Evolutionary conservation across 2,113 vertebrate genomes (phyloP).

Genomic region (Gulo gulo): DNA sequence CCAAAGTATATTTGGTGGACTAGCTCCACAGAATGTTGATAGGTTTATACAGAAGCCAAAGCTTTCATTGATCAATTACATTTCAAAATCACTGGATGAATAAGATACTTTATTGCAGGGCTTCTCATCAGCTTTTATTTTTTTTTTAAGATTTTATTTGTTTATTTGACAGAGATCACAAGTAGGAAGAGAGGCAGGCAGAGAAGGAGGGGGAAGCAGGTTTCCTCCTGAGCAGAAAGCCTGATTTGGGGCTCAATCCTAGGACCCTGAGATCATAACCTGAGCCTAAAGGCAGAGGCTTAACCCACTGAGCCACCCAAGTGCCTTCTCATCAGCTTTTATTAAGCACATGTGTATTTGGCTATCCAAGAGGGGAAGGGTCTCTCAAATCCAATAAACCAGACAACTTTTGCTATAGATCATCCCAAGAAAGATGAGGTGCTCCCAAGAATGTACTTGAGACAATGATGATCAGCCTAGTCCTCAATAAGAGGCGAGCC

Average conservation of each 20-base stretch:
- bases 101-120: background rate
- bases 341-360: background rate
- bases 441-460: background rate
- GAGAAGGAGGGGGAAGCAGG: too few relatives aligned
- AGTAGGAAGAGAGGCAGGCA: too few relatives aligned
- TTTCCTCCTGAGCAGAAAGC: too few relatives aligned
- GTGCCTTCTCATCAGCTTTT: background rate
- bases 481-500: background rate
- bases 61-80: background rate
- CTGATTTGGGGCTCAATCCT: too few relatives aligned
- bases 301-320: too few relatives aligned
- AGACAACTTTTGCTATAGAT: background rate
- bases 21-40: background rate
- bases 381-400: background rate
- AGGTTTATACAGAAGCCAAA: background rate
- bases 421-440: background rate
- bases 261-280: too few relatives aligned
- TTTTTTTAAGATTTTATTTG: too few relatives aligned
- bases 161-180: too few relatives aligned
- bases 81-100: background rate
- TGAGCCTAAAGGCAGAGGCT: too few relatives aligned
- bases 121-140: background rate
- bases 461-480: background rate
- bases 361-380: background rate
- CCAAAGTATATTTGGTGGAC: background rate